Conservation (phyloP, 2,888 invertebrate genomes). For the Torymus texanus region DNA sequence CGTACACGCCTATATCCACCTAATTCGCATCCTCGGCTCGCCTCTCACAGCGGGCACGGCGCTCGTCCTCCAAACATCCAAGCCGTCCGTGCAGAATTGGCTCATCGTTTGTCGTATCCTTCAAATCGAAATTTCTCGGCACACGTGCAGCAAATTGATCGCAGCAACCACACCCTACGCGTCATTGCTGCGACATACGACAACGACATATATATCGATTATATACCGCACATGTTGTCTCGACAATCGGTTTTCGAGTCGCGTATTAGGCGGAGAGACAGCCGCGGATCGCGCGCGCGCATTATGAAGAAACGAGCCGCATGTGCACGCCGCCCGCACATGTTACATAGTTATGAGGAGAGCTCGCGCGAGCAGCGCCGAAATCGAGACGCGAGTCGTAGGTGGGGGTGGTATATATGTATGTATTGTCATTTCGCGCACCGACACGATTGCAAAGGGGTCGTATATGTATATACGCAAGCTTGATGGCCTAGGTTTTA, state of each 20-base stretch:
- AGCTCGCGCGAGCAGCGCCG: conserved; percentile 13
- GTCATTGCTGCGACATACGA: neutral
- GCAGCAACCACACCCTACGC: neutral
- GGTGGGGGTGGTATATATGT: too few relatives aligned
- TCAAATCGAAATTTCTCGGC: too few relatives aligned
- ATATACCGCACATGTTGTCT: neutral
- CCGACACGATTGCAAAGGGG: neutral
- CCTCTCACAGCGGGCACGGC: too few relatives aligned
- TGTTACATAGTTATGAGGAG: conserved; percentile 50
- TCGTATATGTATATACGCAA: neutral
- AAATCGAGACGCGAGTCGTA: conserved; percentile 9
- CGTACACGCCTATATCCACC: too few relatives aligned
- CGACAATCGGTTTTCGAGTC: conserved; percentile 52
- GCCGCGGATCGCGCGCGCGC: neutral
- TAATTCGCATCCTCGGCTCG: too few relatives aligned
- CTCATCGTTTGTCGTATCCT: too few relatives aligned
- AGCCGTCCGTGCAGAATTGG: too few relatives aligned
- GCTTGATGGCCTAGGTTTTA: neutral
- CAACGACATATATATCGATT: conserved; percentile 23
- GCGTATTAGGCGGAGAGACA: conserved; percentile 41
- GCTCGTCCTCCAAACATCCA: too few relatives aligned
- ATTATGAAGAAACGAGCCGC: conserved; percentile 38
- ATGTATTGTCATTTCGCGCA: neutral
- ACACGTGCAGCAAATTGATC: neutral
- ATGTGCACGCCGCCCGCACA: conserved; percentile 42